Evolutionary conservation across 2,888 invertebrate species (phyloP).

Genomic region (Portevinia maculata): DNA sequence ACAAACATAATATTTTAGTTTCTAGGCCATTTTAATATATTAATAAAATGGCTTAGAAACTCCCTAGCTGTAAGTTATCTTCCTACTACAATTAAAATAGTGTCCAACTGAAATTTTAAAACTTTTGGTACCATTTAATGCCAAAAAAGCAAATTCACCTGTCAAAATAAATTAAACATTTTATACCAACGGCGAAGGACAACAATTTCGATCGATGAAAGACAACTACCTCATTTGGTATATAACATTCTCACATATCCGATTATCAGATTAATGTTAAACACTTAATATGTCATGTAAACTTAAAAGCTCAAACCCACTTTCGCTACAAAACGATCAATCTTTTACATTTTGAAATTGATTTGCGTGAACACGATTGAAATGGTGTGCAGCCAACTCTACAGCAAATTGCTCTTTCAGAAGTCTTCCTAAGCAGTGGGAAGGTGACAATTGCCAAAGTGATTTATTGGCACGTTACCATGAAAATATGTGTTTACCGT

Average conservation of each 20-base stretch:
- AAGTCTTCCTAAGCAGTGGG: conserved; percentile 6
- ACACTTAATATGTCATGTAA: neutral
- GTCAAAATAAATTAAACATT: too few relatives aligned
- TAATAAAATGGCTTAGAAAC: too few relatives aligned
- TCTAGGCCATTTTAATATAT: too few relatives aligned
- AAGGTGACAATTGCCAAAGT: conserved; percentile 36
- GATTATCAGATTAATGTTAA: neutral
- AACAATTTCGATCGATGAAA: too few relatives aligned
- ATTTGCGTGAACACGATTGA: conserved; percentile 20
- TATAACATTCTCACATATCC: neutral
- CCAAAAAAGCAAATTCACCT: too few relatives aligned
- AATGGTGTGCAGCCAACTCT: conserved; percentile 16
- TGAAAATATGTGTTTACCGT: conserved; percentile 3
- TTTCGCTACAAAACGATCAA: neutral
- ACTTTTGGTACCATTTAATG: too few relatives aligned
- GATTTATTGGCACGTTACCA: conserved; percentile 41
- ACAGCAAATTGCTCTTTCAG: conserved; percentile 10
- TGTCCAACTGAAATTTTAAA: too few relatives aligned
- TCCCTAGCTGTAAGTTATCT: too few relatives aligned
- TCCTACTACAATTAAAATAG: too few relatives aligned
- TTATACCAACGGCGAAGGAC: too few relatives aligned
- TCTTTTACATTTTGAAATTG: neutral
- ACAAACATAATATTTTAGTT: too few relatives aligned
- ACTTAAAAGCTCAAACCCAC: neutral
- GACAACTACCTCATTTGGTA: too few relatives aligned